Evolutionary conservation across 2,113 vertebrate species (phyloP).

Genomic region (Fregata magnificens): DNA sequence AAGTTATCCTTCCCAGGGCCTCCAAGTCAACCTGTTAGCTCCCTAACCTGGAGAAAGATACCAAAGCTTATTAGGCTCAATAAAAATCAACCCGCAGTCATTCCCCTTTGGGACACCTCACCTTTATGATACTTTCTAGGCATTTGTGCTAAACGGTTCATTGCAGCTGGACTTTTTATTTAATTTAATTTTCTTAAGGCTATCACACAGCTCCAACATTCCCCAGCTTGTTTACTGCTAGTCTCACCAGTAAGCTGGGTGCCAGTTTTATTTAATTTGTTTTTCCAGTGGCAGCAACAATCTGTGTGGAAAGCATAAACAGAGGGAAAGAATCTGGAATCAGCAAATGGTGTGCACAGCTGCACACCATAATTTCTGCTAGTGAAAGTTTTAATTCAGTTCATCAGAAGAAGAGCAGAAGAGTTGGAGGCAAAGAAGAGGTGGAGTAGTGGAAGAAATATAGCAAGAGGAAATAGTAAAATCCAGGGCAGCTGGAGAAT

Average conservation of each 20-base stretch:
- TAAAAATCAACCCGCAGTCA: neutral
- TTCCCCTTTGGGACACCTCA: neutral
- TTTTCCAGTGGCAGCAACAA: conserved; percentile 70
- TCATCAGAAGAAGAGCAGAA: conserved; percentile 53
- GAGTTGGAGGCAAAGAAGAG: conserved; percentile 44
- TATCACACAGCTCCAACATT: conserved; percentile 12
- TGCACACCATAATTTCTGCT: conserved; percentile 56
- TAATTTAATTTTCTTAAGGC: conserved; percentile 29
- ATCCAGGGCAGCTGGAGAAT: conserved; percentile 61
- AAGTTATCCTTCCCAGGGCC: neutral
- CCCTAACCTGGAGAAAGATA: neutral
- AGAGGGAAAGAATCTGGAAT: conserved; percentile 46
- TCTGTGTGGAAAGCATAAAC: conserved; percentile 57
- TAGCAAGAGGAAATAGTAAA: conserved; percentile 56
- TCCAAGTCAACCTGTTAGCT: conserved; percentile 3
- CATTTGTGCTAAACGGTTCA: neutral
- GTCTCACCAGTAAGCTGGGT: conserved; percentile 3
- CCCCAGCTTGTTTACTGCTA: conserved; percentile 44
- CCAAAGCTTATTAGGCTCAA: neutral
- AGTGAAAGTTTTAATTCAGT: conserved; percentile 63
- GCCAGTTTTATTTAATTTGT: conserved; percentile 61
- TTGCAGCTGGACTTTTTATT: conserved; percentile 41
- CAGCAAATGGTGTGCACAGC: conserved; percentile 63
- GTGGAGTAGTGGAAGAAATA: conserved; percentile 60
- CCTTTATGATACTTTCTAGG: conserved; percentile 48